Percentiles rank a stretch among this genome's conserved stretches.
Conservation (phyloP, 1,140 invertebrate species). For the Leptopilina boulardi region DNA sequence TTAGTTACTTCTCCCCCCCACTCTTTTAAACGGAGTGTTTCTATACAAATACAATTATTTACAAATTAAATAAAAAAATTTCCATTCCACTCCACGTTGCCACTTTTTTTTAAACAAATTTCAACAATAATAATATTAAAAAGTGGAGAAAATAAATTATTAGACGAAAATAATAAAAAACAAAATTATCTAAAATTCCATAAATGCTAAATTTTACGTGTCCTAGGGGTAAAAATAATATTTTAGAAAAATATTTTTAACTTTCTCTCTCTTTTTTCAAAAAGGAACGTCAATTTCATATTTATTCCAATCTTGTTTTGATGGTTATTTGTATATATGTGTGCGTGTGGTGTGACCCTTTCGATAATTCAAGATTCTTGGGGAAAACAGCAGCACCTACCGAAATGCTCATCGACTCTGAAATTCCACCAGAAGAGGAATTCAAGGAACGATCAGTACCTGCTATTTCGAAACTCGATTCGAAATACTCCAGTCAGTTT, state of each 20-base stretch:
- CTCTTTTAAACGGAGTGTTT: too few relatives aligned
- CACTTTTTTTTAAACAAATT: too few relatives aligned
- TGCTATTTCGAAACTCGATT: conserved; percentile 4
- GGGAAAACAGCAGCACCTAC: conserved; percentile 24
- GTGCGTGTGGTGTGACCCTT: not conserved
- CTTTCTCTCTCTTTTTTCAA: not conserved
- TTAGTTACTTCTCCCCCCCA: too few relatives aligned
- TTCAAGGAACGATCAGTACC: conserved; percentile 22
- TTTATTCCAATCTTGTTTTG: conserved; percentile 16
- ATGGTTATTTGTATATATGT: too few relatives aligned
- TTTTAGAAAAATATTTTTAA: not conserved
- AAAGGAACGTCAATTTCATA: conserved; percentile 20
- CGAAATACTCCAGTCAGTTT: not conserved
- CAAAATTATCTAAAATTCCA: too few relatives aligned
- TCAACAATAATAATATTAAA: too few relatives aligned
- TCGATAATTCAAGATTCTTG: conserved; percentile 24
- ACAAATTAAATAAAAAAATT: too few relatives aligned
- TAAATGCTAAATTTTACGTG: too few relatives aligned
- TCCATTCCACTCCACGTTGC: too few relatives aligned
- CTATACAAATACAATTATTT: too few relatives aligned
- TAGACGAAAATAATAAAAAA: too few relatives aligned
- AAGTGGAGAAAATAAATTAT: too few relatives aligned
- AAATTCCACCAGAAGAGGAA: conserved; percentile 28
- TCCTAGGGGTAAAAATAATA: not conserved
- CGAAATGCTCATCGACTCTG: conserved; percentile 20